phyloP scores from a whole-genome alignment of 2,113 vertebrate species.

The Aspiorhynchus laticeps region DNA sequence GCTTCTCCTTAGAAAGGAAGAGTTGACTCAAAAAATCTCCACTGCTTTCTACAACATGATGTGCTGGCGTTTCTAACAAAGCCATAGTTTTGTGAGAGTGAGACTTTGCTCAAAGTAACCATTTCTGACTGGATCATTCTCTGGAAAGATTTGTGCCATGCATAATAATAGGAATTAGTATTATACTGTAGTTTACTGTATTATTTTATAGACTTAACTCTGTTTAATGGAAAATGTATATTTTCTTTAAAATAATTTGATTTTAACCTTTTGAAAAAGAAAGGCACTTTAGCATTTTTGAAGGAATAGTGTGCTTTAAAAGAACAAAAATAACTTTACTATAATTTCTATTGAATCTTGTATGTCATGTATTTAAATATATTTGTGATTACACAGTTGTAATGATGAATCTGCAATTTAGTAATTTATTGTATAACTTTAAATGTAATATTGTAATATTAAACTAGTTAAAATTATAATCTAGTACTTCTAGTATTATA shows the following conservation, averaged over 20 bases:
- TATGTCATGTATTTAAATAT: neutral
- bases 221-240: neutral
- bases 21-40: neutral
- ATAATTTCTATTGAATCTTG: neutral
- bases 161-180: neutral
- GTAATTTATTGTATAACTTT: neutral
- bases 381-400: neutral
- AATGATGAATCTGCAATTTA: neutral
- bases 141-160: neutral
- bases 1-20: neutral
- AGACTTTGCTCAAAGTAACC: neutral
- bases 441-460: no score
- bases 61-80: neutral
- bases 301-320: neutral
- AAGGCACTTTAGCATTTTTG: neutral
- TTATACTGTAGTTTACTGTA: neutral
- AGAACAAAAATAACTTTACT: no score
- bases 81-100: neutral
- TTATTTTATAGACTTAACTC: neutral
- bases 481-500: neutral
- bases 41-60: neutral
- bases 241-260: neutral
- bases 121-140: neutral
- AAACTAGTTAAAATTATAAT: neutral
- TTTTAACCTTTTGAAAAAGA: neutral